These are phyloP conservation scores for Tethea ocularis DNA, from an alignment of 2,888 invertebrate genomes.

Conservation along the genomic window DNA sequence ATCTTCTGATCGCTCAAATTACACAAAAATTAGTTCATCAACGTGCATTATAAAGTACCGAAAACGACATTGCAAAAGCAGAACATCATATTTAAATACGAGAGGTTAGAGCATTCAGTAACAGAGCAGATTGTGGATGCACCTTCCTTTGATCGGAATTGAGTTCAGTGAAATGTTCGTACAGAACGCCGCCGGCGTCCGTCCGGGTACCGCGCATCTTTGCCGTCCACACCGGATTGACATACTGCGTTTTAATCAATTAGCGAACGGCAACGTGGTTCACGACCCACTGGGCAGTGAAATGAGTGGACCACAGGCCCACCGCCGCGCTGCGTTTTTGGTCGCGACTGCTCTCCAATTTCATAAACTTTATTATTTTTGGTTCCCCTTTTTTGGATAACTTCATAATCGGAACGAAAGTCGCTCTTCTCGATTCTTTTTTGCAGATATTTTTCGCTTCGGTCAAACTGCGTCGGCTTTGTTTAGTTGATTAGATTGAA, in stretches of 20 bases:
- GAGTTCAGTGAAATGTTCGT: slow-evolving; percentile 33
- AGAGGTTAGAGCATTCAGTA: slow-evolving; percentile 27
- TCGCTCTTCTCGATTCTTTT: slow-evolving; percentile 28
- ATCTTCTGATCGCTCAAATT: not conserved
- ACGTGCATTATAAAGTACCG: not conserved
- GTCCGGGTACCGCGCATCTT: slow-evolving; percentile 52
- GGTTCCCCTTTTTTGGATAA: slow-evolving; percentile 47
- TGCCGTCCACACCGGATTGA: slow-evolving; percentile 61
- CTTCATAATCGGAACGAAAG: slow-evolving; percentile 65
- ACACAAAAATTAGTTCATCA: not conserved
- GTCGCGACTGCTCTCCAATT: slow-evolving; percentile 60
- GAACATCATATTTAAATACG: slow-evolving; percentile 29
- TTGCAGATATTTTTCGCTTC: slow-evolving; percentile 29
- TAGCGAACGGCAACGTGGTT: slow-evolving; percentile 71
- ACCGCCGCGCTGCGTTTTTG: slow-evolving; percentile 66
- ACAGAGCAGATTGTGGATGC: slow-evolving; percentile 35
- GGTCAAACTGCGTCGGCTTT: slow-evolving; percentile 33
- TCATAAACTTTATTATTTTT: slow-evolving; percentile 56
- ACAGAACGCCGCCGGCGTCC: slow-evolving; percentile 37
- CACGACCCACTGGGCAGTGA: slow-evolving; percentile 76
- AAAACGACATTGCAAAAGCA: slow-evolving; percentile 34
- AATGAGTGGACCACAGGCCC: slow-evolving; percentile 71
- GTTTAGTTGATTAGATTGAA: slow-evolving; percentile 41
- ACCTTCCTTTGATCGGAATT: slow-evolving; percentile 51
- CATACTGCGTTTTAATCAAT: slow-evolving; percentile 82